Evolutionary conservation across 2,797 vertebrate genomes (phyloP).

Genomic region (Amphiprion clarkii): DNA sequence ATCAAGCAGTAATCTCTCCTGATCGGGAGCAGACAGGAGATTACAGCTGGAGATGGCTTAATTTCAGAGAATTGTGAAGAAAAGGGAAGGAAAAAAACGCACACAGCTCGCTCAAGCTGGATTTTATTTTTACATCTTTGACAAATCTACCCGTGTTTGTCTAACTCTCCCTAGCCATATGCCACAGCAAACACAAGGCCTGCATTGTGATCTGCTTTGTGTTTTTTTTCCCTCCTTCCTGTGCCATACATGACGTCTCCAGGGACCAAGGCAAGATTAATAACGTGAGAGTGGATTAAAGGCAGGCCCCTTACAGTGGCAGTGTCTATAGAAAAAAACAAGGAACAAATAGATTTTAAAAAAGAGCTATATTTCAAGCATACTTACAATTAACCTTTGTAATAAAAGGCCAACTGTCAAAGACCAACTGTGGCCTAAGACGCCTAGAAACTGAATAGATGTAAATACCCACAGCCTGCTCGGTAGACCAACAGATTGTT

Average conservation of each 20-base stretch:
- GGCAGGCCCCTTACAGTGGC: slow-evolving; percentile 72
- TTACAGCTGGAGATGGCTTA: slow-evolving; percentile 80
- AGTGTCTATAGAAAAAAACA: slow-evolving; percentile 73
- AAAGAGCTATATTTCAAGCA: slow-evolving; percentile 69
- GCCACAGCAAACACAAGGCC: slow-evolving; percentile 71
- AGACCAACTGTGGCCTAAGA: slow-evolving; percentile 52
- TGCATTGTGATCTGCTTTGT: slow-evolving; percentile 82
- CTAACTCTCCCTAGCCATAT: slow-evolving; percentile 81
- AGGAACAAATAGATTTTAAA: slow-evolving; percentile 48
- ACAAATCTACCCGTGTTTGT: slow-evolving; percentile 82
- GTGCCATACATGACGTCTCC: slow-evolving; percentile 82
- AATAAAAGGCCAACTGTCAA: slow-evolving; percentile 75
- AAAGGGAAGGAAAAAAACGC: slow-evolving; percentile 52
- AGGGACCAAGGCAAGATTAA: slow-evolving; percentile 84
- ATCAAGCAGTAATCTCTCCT: slow-evolving; percentile 82
- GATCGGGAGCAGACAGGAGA: slow-evolving; percentile 83
- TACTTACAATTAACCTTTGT: slow-evolving; percentile 75
- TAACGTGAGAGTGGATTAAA: slow-evolving; percentile 86
- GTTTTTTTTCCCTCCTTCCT: slow-evolving; percentile 58
- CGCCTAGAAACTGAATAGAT: slow-evolving; percentile 46
- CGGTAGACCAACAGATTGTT: slow-evolving; percentile 44
- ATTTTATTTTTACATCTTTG: slow-evolving; percentile 71
- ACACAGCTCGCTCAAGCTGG: slow-evolving; percentile 44
- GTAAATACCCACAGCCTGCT: slow-evolving; percentile 58
- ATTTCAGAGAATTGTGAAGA: slow-evolving; percentile 74